Percentiles rank a stretch among this genome's conserved stretches.
Evolutionary conservation across 2,888 invertebrate species (phyloP).

Genomic region (Conops quadrifasciatus): DNA sequence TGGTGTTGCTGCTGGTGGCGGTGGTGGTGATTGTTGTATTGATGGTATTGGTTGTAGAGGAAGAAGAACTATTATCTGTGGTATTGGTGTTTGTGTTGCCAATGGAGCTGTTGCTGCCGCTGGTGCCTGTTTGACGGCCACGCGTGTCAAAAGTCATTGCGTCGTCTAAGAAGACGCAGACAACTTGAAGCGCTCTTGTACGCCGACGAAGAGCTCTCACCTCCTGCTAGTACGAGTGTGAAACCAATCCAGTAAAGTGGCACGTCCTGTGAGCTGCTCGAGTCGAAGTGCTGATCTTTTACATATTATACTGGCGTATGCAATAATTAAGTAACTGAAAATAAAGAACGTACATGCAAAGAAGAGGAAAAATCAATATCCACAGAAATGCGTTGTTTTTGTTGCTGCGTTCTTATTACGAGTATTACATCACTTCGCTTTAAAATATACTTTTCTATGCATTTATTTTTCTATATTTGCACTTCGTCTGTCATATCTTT

Average conservation of each 20-base stretch:
- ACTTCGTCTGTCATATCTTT: conserved; percentile 13
- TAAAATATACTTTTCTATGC: conserved; percentile 8
- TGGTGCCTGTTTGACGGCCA: conserved; percentile 51
- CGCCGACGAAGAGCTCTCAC: conserved; percentile 4
- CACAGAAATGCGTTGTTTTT: conserved; percentile 23
- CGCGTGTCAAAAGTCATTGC: conserved; percentile 64
- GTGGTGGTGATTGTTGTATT: conserved; percentile 41
- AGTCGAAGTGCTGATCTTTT: conserved; percentile 45
- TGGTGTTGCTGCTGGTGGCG: conserved; percentile 36
- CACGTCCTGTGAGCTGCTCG: conserved; percentile 36
- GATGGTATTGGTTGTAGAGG: conserved; percentile 34
- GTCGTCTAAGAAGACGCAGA: not conserved
- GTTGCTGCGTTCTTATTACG: conserved; percentile 23
- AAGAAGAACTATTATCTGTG: conserved; percentile 37
- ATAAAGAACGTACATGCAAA: conserved; percentile 1
- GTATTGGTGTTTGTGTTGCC: conserved; percentile 44
- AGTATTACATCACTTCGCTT: conserved; percentile 31
- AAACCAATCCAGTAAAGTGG: conserved; percentile 4
- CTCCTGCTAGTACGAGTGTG: conserved; percentile 16
- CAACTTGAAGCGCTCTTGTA: conserved; percentile 4
- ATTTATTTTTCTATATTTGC: not conserved
- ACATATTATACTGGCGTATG: conserved; percentile 58
- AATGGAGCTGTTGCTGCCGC: conserved; percentile 43
- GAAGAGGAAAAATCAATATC: conserved; percentile 35
- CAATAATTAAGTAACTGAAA: conserved; percentile 58